Base-by-base conservation (phyloP, 2,113 vertebrate species). In the Isurus oxyrinchus region DNA sequence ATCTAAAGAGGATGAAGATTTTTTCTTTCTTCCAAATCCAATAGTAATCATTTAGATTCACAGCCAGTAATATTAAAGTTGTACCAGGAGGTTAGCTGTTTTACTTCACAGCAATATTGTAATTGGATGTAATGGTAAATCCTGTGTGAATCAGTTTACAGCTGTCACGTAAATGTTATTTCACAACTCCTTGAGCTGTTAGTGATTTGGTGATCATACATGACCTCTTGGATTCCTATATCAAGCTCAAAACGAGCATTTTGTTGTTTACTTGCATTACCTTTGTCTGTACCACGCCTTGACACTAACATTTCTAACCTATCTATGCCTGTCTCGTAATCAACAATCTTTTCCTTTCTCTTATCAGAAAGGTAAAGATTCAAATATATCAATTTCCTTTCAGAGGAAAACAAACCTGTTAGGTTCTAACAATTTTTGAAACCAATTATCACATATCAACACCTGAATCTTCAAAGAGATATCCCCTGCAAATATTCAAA, bases 241-340 rank as follows among this genome's bases (percentile, higher is more conserved):
- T 55, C 44, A 95, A 95, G 8, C 44, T 72, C 31, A 27, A 67
- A 35, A 53, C 5, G 11, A 19, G 13, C 13, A 72, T 55, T 72
- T 95, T 95, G 94, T 76, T 55, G 23, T 59, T 87, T 49, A 87
- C 88, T 91, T 72, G 49, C 67, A 69, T 53, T 55, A 95, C 40
- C 49, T 27, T 76, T 5, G 49, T 40, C 57, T 93, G 57, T 63
- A 10, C 5, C 25, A 95, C 66, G 10, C 69, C 94, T 72, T 76
- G 66, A 95, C 67, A 76, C 4, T 7, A 95, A 72, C 67, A 35
- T 4, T 72, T 95, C 11, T 35, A 95, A 95, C 5, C 67, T 49
- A 95, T 55, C 27, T 31, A 95, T 95, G 67, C 27, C 2, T 76
- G 94, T 35, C 49, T 31, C 14, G 25, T 67, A 53, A 95, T 72